phyloP scores from a whole-genome alignment of 2,888 invertebrate species.

The Ormyrus labotus region DNA sequence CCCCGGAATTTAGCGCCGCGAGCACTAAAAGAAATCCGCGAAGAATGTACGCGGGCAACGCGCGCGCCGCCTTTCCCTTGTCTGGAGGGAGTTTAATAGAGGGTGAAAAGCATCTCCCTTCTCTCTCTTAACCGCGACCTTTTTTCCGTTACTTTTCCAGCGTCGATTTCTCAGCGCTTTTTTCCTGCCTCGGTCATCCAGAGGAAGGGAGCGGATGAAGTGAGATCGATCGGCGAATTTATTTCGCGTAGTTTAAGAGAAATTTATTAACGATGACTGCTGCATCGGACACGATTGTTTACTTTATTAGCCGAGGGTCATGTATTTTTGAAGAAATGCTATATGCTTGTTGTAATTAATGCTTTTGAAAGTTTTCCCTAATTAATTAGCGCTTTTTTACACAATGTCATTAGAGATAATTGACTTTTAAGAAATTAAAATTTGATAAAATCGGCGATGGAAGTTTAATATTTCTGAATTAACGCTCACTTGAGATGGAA shows the following conservation, averaged over 20 bases:
- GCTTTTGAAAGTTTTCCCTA: too few species aligned
- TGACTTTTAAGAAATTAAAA: too few species aligned
- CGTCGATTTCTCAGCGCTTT: constrained; percentile 45
- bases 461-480: too few species aligned
- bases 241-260: background rate
- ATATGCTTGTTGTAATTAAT: too few species aligned
- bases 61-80: constrained; percentile 79
- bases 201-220: constrained; percentile 2
- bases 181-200: constrained; percentile 19
- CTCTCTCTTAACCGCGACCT: constrained; percentile 52
- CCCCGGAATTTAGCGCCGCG: constrained; percentile 32
- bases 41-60: background rate
- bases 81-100: constrained; percentile 76
- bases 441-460: too few species aligned
- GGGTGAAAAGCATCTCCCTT: constrained; percentile 70
- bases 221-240: constrained; percentile 45
- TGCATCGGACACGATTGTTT: too few species aligned
- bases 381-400: too few species aligned
- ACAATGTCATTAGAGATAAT: too few species aligned
- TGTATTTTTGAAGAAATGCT: too few species aligned
- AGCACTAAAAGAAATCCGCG: constrained; percentile 49
- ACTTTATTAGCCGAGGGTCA: too few species aligned
- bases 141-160: constrained; percentile 49
- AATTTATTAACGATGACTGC: too few species aligned
- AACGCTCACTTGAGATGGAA: too few species aligned